Evolutionary conservation across 2,888 invertebrate species (phyloP), one percentile per base, ranked within the genome.

Genomic region (Caenorhabditis angaria): DNA sequence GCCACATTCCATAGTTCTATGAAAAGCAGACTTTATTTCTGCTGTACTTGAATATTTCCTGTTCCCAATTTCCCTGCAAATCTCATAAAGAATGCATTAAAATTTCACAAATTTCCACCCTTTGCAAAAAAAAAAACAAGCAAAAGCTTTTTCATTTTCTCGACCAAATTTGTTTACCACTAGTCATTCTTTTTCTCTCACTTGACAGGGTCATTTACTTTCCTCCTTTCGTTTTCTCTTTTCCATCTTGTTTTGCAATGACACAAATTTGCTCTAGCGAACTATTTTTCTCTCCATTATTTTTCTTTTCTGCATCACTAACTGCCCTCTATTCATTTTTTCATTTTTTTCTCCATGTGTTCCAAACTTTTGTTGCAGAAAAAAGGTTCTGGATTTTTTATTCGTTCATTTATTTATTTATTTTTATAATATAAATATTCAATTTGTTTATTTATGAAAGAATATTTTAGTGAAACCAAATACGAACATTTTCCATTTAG

Each of bases 131-230:
- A 32, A 32, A 32, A 32, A 41, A 41, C 41, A 18, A 18, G 41
- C 41, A 41, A 41, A 41, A 41, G 41, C 41, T 41, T 41, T 41
- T 41, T 41, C 41, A 41, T 41, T 41, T 41, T 41, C 41, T 41
- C 41, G 41, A 41, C 41, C 41, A 5, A 41, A 41, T 41, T 41
- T 41, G 41, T 41, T 41, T 41, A 41, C 41, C 41, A 41, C 41
- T 41, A n/a, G n/a, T n/a, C n/a, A n/a, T n/a, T n/a, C n/a, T n/a
- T n/a, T n/a, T 18, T 18, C 41, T 18, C 41, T 41, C 41, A 41
- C 41, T 41, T 41, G 41, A 41, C 41, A 41, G 41, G 41, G 41
- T 41, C 41, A 41, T 41, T 41, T n/a, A n/a, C n/a, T n/a, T n/a
- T n/a, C n/a, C n/a, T n/a, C n/a, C n/a, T n/a, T n/a, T n/a, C n/a